A percentile compares a stretch with the other conserved stretches of the same genome.
phyloP scores from a whole-genome alignment of 2,113 vertebrate species.

The Antigone vipio region DNA sequence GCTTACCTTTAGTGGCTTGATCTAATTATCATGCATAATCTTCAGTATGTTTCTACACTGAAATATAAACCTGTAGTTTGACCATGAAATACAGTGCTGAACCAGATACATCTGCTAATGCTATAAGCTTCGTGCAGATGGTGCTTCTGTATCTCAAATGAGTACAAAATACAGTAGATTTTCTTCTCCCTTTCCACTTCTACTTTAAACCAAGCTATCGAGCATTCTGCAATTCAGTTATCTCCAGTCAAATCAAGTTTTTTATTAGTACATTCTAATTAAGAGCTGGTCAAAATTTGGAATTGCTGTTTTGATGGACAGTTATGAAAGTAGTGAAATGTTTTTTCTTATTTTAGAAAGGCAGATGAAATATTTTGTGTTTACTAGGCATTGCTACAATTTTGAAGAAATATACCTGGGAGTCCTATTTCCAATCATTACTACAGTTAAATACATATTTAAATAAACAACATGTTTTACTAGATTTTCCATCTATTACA shows the following conservation, averaged over 20 bases:
- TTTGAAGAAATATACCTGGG: slow-evolving; percentile 21
- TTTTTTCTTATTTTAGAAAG: neutral
- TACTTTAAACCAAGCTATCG: neutral
- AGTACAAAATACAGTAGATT: neutral
- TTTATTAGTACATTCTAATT: neutral
- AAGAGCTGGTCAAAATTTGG: neutral
- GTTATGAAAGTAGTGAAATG: neutral
- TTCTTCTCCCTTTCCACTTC: neutral
- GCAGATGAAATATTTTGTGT: neutral
- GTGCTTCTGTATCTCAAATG: neutral
- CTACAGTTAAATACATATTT: slow-evolving; percentile 10
- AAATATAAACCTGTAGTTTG: neutral
- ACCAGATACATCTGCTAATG: neutral
- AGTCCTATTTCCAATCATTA: slow-evolving; percentile 28
- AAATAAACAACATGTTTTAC: slow-evolving; percentile 53
- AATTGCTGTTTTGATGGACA: neutral
- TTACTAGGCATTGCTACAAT: neutral
- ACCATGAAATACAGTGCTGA: neutral
- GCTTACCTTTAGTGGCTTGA: neutral
- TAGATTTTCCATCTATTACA: slow-evolving; percentile 32
- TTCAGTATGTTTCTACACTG: neutral
- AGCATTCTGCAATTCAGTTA: neutral
- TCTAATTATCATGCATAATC: neutral
- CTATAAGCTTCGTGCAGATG: neutral
- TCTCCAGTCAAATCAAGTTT: neutral